Evolutionary conservation across 30 jellyfish, hydroid and myxozoan genomes (phyloP), one percentile per base, ranked within the genome.

Genomic region (Sanderia malayensis): DNA sequence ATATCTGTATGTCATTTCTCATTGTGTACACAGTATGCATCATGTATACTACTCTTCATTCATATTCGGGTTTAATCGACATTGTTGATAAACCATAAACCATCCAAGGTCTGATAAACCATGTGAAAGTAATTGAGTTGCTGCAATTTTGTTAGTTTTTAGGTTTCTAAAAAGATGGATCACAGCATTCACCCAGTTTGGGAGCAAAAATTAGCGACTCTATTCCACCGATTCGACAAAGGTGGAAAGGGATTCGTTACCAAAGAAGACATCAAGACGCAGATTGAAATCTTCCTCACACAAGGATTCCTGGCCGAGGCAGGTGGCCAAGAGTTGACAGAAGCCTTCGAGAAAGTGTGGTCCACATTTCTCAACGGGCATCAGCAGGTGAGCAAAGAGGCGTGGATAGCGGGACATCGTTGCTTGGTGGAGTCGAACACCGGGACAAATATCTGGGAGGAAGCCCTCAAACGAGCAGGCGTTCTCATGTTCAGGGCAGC

Each of bases 401-500:
- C 61, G 32, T 75, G 87, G 87, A 61, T 75, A 3, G 46, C 45
- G 11, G 76, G 79, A 13, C 87, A 75, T 30, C 41, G 64, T 9
- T 49, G 64, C 64, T 18, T 49, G 2, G 64, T 49, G 23, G 64
- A 49, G 18, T 49, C 64, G 23, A 24, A 49, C 8, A 24, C 8
- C 6, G 64, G 64, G 27, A 4, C 64, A 7, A 49, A 18, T 11
- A 61, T 67, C 10, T 75, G 74, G 87, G 79, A 75, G 6, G 70
- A 4, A 2, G 44, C 58, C 4, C 62, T 75, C 0, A 75, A 75
- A 62, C 87, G 79, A 4, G 79, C 87, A 2, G 76, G 62, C 28
- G 27, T 68, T 9, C 62, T 75, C 21, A 75, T 75, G 87, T 75
- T 75, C 87, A 75, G 45, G 33, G 79, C 87, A 37, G 87, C 79